A percentile compares a stretch with the other conserved stretches of the same genome.
Conservation (phyloP, 1,140 invertebrate species). For the Amphibalanus amphitrite region DNA sequence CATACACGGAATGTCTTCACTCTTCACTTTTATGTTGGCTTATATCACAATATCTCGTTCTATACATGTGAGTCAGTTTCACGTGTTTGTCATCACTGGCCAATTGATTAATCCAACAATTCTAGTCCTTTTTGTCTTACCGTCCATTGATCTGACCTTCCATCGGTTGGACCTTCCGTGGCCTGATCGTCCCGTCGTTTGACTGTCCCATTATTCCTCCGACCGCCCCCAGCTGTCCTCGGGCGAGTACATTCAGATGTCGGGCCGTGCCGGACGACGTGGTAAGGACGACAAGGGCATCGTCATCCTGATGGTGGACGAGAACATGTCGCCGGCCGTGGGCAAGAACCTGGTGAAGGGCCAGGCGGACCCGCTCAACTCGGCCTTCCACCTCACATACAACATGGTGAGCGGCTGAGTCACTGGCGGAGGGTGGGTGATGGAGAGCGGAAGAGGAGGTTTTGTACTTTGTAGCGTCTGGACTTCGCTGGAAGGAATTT, state of each 20-base stretch:
- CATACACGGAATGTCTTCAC: too few species aligned
- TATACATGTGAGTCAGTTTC: too few species aligned
- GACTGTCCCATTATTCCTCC: too few species aligned
- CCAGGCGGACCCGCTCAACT: conserved; percentile 88
- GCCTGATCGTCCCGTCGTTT: too few species aligned
- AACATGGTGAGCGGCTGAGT: conserved; percentile 89
- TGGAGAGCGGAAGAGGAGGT: too few species aligned
- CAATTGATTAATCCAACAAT: conserved; percentile 3
- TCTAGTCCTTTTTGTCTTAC: conserved; percentile 5
- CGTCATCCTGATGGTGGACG: conserved; percentile 96
- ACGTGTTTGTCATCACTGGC: too few species aligned
- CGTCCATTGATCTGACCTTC: conserved; percentile 9
- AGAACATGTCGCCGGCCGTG: conserved; percentile 74
- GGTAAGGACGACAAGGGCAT: conserved; percentile 96
- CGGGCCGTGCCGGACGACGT: conserved; percentile 87
- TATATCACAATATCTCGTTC: too few species aligned
- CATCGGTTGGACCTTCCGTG: too few species aligned
- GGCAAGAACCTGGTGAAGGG: conserved; percentile 40
- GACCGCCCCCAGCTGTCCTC: conserved; percentile 78
- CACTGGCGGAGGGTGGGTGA: too few species aligned
- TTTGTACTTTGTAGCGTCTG: too few species aligned
- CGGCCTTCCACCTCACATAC: conserved; percentile 97
- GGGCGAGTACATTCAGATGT: conserved; percentile 99
- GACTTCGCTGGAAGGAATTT: too few species aligned
- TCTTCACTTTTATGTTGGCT: too few species aligned